Percentiles rank a stretch among this genome's conserved stretches.
Evolutionary conservation across 2,797 vertebrate species (phyloP).

Genomic region (Delichon dasypus): DNA sequence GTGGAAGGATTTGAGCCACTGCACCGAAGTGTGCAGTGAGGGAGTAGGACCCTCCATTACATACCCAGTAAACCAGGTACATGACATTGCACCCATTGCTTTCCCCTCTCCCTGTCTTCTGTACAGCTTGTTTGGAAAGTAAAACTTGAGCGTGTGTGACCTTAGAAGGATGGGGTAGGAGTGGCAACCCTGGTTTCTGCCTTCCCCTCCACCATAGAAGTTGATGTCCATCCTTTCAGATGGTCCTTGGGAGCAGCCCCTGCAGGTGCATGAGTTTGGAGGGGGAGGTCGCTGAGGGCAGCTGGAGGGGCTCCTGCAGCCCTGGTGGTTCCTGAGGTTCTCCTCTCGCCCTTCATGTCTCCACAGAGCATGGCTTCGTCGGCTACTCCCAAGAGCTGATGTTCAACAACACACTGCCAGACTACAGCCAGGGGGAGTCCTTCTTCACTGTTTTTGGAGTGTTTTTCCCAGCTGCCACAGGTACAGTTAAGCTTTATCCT

Average conservation of each 20-base stretch:
- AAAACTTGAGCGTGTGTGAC: not conserved
- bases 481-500: constrained; percentile 66
- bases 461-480: constrained; percentile 97
- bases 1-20: not conserved
- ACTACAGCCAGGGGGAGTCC: constrained; percentile 88
- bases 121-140: not conserved
- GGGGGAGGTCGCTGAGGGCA: not conserved
- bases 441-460: constrained; percentile 98
- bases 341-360: not conserved
- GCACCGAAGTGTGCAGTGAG: not conserved
- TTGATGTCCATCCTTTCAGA: not conserved
- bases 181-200: not conserved
- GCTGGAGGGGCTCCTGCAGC: not conserved
- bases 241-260: not conserved
- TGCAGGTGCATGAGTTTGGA: not conserved
- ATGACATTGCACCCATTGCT: fast-evolving
- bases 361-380: constrained; percentile 88
- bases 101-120: not conserved
- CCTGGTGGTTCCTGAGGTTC: not conserved
- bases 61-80: not conserved
- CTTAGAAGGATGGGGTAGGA: not conserved
- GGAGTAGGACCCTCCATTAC: not conserved
- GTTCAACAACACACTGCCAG: constrained; percentile 84
- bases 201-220: not conserved
- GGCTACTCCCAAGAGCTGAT: constrained; percentile 88